A percentile compares a stretch with the other conserved stretches of the same genome.
Evolutionary conservation across 2,113 vertebrate species (phyloP).

Genomic region (Kryptolebias marmoratus): DNA sequence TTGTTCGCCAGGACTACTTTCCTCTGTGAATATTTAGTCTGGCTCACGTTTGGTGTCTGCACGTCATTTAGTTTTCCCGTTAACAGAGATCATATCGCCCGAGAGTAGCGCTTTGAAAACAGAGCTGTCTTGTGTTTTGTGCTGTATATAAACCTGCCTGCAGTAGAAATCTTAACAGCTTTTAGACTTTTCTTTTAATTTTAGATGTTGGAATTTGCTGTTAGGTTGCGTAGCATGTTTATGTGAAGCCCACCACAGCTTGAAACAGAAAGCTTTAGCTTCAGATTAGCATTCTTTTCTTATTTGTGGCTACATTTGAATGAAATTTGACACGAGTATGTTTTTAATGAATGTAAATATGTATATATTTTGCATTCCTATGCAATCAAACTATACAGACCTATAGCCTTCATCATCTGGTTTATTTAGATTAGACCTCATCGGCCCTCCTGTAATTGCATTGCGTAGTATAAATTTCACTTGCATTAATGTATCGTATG

Average conservation of each 20-base stretch:
- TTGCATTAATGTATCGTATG: constrained; percentile 10
- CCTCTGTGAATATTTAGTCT: constrained; percentile 33
- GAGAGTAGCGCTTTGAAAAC: constrained; percentile 36
- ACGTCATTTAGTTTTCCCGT: constrained; percentile 44
- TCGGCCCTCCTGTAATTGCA: constrained; percentile 15
- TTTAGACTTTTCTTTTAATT: neutral
- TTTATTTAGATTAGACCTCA: neutral
- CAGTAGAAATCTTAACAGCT: constrained; percentile 1
- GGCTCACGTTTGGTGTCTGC: constrained; percentile 18
- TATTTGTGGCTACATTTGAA: neutral
- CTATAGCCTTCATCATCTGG: neutral
- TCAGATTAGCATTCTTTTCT: neutral
- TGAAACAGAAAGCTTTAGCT: constrained; percentile 7
- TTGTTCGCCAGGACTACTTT: constrained; percentile 54
- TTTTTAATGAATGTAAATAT: neutral
- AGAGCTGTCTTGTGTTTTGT: constrained; percentile 28
- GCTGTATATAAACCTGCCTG: constrained; percentile 11
- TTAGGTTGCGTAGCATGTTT: neutral
- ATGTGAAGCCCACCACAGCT: neutral
- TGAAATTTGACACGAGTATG: neutral
- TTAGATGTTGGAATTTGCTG: constrained; percentile 14
- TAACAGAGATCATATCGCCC: constrained; percentile 30
- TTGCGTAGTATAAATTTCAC: constrained; percentile 3
- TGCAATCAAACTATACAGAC: too few species aligned
- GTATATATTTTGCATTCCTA: neutral